These are phyloP conservation scores for Oligia strigilis DNA, from an alignment of 2,888 invertebrate species.

Conservation along the genomic window DNA sequence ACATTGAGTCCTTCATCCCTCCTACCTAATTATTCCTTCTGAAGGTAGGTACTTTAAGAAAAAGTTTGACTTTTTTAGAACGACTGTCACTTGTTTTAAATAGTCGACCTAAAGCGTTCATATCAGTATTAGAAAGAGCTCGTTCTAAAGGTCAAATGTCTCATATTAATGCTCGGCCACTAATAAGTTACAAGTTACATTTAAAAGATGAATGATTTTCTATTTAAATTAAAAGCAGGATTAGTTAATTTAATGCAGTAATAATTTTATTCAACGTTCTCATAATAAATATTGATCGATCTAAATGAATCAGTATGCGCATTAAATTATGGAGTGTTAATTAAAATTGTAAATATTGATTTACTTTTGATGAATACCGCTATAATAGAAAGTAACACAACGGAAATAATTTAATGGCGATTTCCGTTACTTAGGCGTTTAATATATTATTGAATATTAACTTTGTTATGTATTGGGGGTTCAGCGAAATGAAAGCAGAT, in stretches of 20 bases:
- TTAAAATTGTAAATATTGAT: constrained; percentile 2
- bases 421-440: neutral
- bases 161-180: neutral
- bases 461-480: neutral
- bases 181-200: neutral
- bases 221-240: neutral
- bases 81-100: no score
- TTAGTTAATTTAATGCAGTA: neutral
- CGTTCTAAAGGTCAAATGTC: neutral
- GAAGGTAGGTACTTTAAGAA: no score
- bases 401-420: neutral
- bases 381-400: constrained; percentile 12
- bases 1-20: neutral
- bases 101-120: neutral
- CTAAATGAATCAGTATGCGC: neutral
- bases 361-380: neutral
- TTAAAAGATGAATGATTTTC: neutral
- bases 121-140: neutral
- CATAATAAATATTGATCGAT: constrained; percentile 1
- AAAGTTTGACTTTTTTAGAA: no score
- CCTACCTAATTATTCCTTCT: no score
- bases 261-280: neutral
- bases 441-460: constrained; percentile 5
- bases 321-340: neutral
- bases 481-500: constrained; percentile 10